Percentiles rank a stretch among this genome's conserved stretches.
These are phyloP conservation scores for Sinocyclocheilus grahami DNA, from an alignment of 2,113 vertebrate genomes.

Conservation along the genomic window DNA sequence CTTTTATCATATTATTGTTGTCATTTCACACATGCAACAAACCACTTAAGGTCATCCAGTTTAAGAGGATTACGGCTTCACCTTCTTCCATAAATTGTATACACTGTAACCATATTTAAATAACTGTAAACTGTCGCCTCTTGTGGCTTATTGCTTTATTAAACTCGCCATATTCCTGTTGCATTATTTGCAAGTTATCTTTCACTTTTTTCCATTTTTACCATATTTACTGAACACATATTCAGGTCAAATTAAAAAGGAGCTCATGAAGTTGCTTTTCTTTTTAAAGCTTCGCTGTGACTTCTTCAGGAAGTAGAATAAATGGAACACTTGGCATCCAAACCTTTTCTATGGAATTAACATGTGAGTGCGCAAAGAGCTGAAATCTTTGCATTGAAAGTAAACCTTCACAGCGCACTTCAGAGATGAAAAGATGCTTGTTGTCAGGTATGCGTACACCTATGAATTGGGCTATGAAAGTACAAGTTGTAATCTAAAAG, in stretches of 20 bases:
- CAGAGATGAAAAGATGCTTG: slow-evolving; percentile 23
- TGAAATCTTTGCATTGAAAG: neutral
- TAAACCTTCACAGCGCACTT: slow-evolving; percentile 7
- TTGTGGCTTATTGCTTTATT: too few species aligned
- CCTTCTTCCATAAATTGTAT: neutral
- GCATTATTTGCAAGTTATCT: neutral
- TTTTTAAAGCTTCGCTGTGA: slow-evolving; percentile 1
- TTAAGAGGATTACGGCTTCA: neutral
- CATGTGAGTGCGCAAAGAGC: neutral
- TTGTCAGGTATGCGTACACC: neutral
- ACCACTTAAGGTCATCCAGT: neutral
- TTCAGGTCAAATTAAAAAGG: neutral
- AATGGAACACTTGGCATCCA: slow-evolving; percentile 8
- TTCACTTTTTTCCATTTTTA: neutral
- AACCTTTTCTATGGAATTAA: slow-evolving; percentile 13
- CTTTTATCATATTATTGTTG: neutral
- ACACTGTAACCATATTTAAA: neutral
- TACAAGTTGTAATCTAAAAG: slow-evolving; percentile 1
- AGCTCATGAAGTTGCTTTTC: neutral
- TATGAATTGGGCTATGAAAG: neutral
- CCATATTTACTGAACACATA: neutral
- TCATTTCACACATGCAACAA: neutral
- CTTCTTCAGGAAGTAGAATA: slow-evolving; percentile 24
- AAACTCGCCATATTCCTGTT: neutral
- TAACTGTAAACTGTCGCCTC: neutral